These are phyloP conservation scores for Pocillopora grandis DNA, from an alignment of 92 coral and sea anemone genomes.

Conservation along the genomic window DNA sequence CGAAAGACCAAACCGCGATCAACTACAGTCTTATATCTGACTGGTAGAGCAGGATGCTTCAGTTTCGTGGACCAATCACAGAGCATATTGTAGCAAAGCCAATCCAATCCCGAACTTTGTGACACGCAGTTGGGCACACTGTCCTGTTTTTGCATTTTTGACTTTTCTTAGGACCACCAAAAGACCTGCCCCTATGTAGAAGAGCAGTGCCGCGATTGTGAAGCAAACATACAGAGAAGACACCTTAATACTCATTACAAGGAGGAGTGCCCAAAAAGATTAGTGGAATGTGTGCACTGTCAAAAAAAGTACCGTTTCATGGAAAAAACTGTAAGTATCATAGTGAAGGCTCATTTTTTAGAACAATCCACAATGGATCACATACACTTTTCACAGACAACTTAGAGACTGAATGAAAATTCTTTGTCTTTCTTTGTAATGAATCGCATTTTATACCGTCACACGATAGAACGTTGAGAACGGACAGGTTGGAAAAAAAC, in stretches of 20 bases:
- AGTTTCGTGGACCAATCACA: too few relatives aligned
- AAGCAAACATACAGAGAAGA: constrained; percentile 19
- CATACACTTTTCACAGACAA: background rate
- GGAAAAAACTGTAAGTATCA: constrained; percentile 14
- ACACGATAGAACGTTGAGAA: too few relatives aligned
- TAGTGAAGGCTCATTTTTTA: background rate
- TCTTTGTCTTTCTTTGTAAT: too few relatives aligned
- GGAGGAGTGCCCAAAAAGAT: constrained; percentile 40
- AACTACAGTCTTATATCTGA: too few relatives aligned
- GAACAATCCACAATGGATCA: too few relatives aligned
- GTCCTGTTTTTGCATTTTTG: background rate
- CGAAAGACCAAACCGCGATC: too few relatives aligned
- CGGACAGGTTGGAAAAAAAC: too few relatives aligned
- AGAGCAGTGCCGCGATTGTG: constrained; percentile 15
- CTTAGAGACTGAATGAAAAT: too few relatives aligned
- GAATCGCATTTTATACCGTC: too few relatives aligned
- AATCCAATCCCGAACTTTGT: background rate
- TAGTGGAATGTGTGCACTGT: constrained; percentile 32
- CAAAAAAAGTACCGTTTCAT: constrained; percentile 18
- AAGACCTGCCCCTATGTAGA: constrained; percentile 26
- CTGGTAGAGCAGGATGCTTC: too few relatives aligned
- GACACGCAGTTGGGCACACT: background rate
- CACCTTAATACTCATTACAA: constrained; percentile 16
- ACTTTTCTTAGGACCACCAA: constrained; percentile 32
- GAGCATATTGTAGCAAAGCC: too few relatives aligned